A percentile compares a stretch with the other conserved stretches of the same genome.
Conservation (phyloP, 1,140 invertebrate genomes). For the Heliothis virescens region DNA sequence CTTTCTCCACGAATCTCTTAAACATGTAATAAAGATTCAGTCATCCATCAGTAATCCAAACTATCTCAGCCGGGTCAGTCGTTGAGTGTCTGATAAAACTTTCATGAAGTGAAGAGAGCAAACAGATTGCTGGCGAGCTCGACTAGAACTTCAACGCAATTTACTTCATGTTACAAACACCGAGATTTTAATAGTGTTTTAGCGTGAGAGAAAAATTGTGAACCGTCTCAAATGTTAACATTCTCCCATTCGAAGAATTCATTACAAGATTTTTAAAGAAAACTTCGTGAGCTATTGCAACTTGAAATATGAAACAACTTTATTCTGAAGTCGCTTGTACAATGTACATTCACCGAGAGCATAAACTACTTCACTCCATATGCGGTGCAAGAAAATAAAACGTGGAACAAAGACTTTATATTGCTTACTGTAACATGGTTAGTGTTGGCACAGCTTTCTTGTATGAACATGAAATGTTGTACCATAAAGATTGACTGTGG, state of each 20-base stretch:
- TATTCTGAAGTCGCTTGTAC: too few relatives aligned
- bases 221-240: too few relatives aligned
- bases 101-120: conserved; percentile 50
- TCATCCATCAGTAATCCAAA: background rate
- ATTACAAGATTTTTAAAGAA: too few relatives aligned
- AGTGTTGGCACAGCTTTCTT: background rate
- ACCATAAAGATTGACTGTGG: too few relatives aligned
- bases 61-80: background rate
- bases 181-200: background rate
- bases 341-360: too few relatives aligned
- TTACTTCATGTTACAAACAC: conserved; percentile 13
- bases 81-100: conserved; percentile 51
- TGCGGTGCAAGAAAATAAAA: too few relatives aligned
- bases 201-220: too few relatives aligned
- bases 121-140: conserved; percentile 37
- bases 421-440: background rate
- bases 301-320: too few relatives aligned
- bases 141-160: conserved; percentile 39
- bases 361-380: too few relatives aligned
- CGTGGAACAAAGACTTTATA: too few relatives aligned
- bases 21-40: conserved; percentile 3
- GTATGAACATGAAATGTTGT: background rate
- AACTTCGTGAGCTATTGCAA: too few relatives aligned
- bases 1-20: background rate
- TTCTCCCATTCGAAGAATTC: too few relatives aligned